phyloP scores from a whole-genome alignment of 2,797 vertebrate genomes.

The Hydrolagus colliei region DNA sequence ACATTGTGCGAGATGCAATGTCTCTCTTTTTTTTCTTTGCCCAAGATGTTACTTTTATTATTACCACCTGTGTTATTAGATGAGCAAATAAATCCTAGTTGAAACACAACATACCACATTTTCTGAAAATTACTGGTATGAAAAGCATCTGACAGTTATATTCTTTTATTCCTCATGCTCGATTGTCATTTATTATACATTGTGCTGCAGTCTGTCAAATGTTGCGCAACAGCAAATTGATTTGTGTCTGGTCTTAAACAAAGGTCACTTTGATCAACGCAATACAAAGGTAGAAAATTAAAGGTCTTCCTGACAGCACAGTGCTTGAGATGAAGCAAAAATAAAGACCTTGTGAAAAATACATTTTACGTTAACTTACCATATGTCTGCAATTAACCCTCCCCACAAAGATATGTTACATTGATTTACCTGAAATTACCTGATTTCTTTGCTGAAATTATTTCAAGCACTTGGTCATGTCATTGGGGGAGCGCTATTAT shows the following conservation, averaged over 20 bases:
- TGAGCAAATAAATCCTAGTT: slow-evolving; percentile 75
- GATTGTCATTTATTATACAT: slow-evolving; percentile 87
- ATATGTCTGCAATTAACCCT: slow-evolving; percentile 76
- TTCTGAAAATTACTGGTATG: slow-evolving; percentile 76
- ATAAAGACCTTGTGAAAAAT: slow-evolving; percentile 48
- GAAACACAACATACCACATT: slow-evolving; percentile 74
- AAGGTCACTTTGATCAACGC: slow-evolving; percentile 88
- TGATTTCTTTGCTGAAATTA: background rate
- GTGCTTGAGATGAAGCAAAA: slow-evolving; percentile 71
- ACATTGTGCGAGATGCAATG: slow-evolving; percentile 59
- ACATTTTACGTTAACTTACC: slow-evolving; percentile 43
- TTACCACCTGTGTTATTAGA: slow-evolving; percentile 71
- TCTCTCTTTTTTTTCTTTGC: slow-evolving; percentile 57
- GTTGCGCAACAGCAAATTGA: slow-evolving; percentile 70
- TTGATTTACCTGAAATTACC: slow-evolving; percentile 39
- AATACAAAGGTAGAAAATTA: slow-evolving; percentile 62
- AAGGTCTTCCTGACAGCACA: slow-evolving; percentile 73
- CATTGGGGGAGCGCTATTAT: background rate
- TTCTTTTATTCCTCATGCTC: slow-evolving; percentile 59
- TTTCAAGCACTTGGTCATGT: background rate
- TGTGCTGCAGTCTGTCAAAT: slow-evolving; percentile 73
- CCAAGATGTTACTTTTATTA: slow-evolving; percentile 73
- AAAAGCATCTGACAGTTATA: slow-evolving; percentile 73
- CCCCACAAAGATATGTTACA: slow-evolving; percentile 54
- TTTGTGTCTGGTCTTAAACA: slow-evolving; percentile 72